These are phyloP conservation scores for Apis cerana DNA, from an alignment of 1,140 invertebrate genomes.

Conservation along the genomic window DNA sequence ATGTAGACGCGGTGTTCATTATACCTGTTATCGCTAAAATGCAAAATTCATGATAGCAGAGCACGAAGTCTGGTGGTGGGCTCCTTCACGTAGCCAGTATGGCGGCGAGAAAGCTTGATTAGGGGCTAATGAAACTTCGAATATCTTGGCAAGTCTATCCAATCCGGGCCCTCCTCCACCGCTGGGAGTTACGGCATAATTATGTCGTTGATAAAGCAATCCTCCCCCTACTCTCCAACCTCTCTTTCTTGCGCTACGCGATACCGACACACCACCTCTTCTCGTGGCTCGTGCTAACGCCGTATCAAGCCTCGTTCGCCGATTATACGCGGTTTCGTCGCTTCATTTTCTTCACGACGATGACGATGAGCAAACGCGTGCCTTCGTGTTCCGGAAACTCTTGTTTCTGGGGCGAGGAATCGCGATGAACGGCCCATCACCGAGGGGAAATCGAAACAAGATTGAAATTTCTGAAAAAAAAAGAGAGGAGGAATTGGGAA, in stretches of 20 bases:
- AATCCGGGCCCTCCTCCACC: constrained; percentile 47
- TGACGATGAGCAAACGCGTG: background rate
- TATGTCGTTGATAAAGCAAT: constrained; percentile 65
- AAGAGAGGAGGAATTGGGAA: too few relatives aligned
- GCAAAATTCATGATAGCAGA: constrained; percentile 29
- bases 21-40: constrained; percentile 30
- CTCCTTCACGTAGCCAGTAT: background rate
- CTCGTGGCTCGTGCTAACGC: background rate
- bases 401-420: background rate
- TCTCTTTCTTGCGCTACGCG: constrained; percentile 6
- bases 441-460: background rate
- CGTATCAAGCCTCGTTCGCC: constrained; percentile 54
- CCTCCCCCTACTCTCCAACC: background rate
- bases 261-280: constrained; percentile 13
- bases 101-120: constrained; percentile 60
- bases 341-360: constrained; percentile 13
- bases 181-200: constrained; percentile 69
- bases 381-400: background rate
- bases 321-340: constrained; percentile 27
- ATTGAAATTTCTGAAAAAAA: background rate
- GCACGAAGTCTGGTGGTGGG: too few relatives aligned
- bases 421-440: background rate
- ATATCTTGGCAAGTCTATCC: constrained; percentile 67
- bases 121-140: constrained; percentile 73
- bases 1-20: constrained; percentile 7